These are phyloP conservation scores for Lophura swinhoii DNA, from an alignment of 2,797 vertebrate species.

Conservation along the genomic window DNA sequence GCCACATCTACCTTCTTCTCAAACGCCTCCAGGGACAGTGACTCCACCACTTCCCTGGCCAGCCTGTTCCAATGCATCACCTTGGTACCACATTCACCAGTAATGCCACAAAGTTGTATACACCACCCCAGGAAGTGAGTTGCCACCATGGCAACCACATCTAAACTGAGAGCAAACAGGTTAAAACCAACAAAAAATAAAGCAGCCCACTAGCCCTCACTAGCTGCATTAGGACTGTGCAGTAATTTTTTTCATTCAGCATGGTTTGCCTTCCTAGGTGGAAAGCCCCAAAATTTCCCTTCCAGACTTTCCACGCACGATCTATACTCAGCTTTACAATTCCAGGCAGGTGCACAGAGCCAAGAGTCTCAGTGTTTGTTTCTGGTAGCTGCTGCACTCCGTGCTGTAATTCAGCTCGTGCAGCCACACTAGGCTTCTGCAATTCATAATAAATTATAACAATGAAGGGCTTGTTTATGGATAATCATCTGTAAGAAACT, in stretches of 20 bases:
- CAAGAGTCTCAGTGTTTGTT: background rate
- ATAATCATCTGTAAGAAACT: slow-evolving; percentile 30
- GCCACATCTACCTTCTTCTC: too few relatives aligned
- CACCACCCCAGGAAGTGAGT: background rate
- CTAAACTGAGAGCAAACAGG: background rate
- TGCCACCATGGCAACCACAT: background rate
- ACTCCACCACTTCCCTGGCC: too few relatives aligned
- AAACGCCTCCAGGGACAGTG: too few relatives aligned
- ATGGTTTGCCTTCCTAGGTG: background rate
- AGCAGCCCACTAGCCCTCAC: background rate
- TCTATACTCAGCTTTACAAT: background rate
- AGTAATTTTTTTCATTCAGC: background rate
- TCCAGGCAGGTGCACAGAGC: background rate
- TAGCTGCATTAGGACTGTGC: background rate
- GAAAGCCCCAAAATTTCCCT: background rate
- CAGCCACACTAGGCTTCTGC: background rate
- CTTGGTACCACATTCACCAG: background rate
- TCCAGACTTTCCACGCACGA: accelerated
- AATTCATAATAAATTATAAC: background rate
- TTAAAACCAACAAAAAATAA: background rate
- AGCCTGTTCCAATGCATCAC: too few relatives aligned
- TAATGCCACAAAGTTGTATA: background rate
- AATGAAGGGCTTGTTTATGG: background rate
- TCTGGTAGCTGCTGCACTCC: background rate
- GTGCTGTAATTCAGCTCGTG: background rate